phyloP scores from a whole-genome alignment of 2,113 vertebrate species.

The Antechinus flavipes region DNA sequence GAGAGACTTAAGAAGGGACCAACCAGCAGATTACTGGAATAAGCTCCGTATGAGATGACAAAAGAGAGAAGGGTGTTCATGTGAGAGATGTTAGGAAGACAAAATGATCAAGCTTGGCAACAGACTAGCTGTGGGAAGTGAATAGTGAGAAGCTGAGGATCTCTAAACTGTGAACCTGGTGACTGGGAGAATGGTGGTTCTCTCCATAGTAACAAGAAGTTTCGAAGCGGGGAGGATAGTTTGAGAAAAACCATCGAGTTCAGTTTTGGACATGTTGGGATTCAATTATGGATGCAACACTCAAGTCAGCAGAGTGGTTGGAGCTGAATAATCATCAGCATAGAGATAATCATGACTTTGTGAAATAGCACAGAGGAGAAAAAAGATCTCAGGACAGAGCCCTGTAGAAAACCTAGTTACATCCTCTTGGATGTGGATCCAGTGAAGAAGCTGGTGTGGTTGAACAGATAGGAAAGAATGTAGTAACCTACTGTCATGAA shows the following conservation, averaged over 20 bases:
- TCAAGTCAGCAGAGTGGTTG: neutral
- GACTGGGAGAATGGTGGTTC: neutral
- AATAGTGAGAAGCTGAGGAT: neutral
- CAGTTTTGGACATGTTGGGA: neutral
- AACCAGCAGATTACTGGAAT: neutral
- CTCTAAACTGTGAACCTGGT: neutral
- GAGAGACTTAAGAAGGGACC: neutral
- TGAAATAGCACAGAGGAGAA: neutral
- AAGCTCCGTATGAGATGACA: neutral
- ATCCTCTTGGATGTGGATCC: neutral
- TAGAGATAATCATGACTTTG: neutral
- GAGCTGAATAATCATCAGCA: neutral
- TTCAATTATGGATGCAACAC: neutral
- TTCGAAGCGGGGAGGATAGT: neutral
- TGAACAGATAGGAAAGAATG: neutral
- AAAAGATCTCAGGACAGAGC: neutral
- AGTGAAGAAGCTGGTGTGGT: neutral
- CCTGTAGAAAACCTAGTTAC: neutral
- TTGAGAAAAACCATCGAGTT: no score
- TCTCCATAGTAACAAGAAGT: neutral
- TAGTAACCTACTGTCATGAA: no score
- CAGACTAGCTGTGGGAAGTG: neutral
- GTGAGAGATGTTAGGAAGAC: neutral
- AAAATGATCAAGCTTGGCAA: neutral
- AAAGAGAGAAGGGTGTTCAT: neutral